These are phyloP conservation scores for Wasmannia auropunctata DNA, from an alignment of 1,140 invertebrate genomes.

Conservation along the genomic window DNA sequence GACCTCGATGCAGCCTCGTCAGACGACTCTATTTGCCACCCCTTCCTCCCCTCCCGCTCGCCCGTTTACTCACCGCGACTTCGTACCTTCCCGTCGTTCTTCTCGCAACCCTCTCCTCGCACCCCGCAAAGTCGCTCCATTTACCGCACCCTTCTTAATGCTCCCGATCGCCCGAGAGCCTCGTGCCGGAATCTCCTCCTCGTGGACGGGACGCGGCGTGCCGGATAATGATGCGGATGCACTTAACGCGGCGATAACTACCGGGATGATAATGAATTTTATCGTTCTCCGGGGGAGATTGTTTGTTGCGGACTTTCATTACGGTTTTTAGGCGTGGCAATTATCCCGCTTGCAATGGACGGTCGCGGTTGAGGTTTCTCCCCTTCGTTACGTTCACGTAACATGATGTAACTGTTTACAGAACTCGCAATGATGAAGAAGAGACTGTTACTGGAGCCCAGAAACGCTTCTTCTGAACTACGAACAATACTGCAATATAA, in stretches of 20 bases:
- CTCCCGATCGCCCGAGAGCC: conserved; percentile 45
- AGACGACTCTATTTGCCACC: conserved; percentile 71
- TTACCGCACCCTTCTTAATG: conserved; percentile 49
- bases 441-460: not conserved
- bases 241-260: conserved; percentile 55
- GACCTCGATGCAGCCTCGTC: conserved; percentile 72
- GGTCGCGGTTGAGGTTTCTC: not conserved
- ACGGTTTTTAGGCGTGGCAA: conserved; percentile 39
- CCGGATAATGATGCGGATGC: conserved; percentile 54
- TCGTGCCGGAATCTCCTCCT: conserved; percentile 57
- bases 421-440: not conserved
- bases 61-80: conserved; percentile 25
- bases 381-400: conserved; percentile 7
- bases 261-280: conserved; percentile 52
- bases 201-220: conserved; percentile 58
- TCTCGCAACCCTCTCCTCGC: conserved; percentile 14
- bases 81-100: conserved; percentile 18
- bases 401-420: not conserved
- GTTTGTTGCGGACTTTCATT: conserved; percentile 50
- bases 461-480: not conserved
- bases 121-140: not conserved
- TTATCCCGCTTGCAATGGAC: conserved; percentile 32
- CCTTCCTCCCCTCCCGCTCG: not conserved
- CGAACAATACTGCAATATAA: not conserved
- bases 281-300: conserved; percentile 39